These are phyloP conservation scores for Hemiprocne comata DNA, from an alignment of 2,113 vertebrate genomes.

Conservation along the genomic window DNA sequence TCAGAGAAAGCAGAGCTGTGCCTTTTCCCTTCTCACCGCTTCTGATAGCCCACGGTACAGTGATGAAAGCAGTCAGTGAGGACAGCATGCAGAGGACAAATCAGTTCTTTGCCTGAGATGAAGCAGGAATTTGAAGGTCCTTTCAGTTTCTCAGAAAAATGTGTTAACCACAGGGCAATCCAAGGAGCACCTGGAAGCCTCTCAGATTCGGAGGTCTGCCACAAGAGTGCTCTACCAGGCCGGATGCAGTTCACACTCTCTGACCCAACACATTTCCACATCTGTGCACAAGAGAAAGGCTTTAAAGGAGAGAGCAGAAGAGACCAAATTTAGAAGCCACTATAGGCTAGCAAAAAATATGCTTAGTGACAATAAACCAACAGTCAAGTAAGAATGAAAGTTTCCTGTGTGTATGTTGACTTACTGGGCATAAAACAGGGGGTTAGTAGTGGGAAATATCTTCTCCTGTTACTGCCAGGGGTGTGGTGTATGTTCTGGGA, in stretches of 20 bases:
- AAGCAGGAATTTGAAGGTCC: neutral
- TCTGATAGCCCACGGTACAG: fast-evolving
- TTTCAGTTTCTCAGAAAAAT: neutral
- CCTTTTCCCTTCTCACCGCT: neutral
- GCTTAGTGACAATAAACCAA: neutral
- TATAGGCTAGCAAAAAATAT: neutral
- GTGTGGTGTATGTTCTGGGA: neutral
- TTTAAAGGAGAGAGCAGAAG: neutral
- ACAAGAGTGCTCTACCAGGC: fast-evolving
- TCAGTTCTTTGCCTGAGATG: neutral
- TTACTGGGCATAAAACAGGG: neutral
- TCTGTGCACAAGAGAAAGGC: neutral
- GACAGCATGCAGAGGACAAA: neutral
- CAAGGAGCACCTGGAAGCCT: neutral
- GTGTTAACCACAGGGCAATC: neutral
- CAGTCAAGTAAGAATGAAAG: neutral
- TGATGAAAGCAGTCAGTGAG: neutral
- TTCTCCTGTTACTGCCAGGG: neutral
- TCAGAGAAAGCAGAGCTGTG: neutral
- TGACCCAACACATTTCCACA: neutral
- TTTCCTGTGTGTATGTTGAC: neutral
- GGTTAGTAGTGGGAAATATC: neutral
- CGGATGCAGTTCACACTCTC: neutral
- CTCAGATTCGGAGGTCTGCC: neutral
- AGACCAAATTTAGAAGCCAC: neutral